Percentiles rank a stretch among this genome's conserved stretches.
Conservation (phyloP, 2,888 invertebrate species). For the Phytoseiulus persimilis region DNA sequence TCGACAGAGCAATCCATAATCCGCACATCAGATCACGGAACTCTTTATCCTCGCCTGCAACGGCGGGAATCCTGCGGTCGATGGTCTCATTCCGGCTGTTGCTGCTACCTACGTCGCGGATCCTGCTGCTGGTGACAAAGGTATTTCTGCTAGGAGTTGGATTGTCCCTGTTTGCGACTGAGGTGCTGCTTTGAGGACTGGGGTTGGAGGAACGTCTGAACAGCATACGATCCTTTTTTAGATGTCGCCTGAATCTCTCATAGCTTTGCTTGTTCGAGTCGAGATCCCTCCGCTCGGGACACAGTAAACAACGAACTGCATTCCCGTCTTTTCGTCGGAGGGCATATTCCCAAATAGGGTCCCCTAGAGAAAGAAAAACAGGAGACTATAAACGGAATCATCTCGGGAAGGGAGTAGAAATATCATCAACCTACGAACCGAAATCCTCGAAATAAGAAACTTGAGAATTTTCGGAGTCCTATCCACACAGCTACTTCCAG, state of each 20-base stretch:
- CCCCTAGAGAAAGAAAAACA: neutral
- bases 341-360: neutral
- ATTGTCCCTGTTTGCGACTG: neutral
- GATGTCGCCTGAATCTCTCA: neutral
- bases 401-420: neutral
- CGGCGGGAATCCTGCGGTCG: neutral
- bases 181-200: neutral
- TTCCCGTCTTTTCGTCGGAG: neutral
- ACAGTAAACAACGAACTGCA: neutral
- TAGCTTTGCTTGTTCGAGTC: neutral
- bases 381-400: neutral
- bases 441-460: neutral
- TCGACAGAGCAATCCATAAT: neutral
- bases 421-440: neutral
- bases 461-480: too few relatives aligned
- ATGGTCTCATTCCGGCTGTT: neutral
- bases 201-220: neutral
- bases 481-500: neutral
- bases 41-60: neutral
- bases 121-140: neutral
- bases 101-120: neutral
- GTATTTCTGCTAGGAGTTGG: neutral
- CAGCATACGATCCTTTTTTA: neutral
- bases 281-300: neutral
- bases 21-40: neutral